Evolutionary conservation across 2,113 vertebrate genomes (phyloP).

Genomic region (Nesoenas mayeri): DNA sequence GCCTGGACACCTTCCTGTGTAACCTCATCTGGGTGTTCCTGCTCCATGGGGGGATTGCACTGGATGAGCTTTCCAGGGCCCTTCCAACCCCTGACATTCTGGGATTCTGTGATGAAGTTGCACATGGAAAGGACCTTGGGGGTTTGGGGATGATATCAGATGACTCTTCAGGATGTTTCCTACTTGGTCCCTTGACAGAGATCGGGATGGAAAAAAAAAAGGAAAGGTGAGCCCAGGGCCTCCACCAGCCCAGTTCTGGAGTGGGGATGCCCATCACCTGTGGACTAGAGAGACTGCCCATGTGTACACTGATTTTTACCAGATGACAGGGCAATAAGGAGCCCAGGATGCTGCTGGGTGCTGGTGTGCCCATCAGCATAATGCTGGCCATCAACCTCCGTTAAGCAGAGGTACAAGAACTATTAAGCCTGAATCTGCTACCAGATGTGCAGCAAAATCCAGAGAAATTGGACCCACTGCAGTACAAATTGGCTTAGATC

Average conservation of each 20-base stretch:
- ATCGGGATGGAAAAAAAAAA: background rate
- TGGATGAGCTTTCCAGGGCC: too few relatives aligned
- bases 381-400: background rate
- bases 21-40: too few relatives aligned
- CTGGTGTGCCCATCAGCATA: background rate
- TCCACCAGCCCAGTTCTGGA: background rate
- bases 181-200: background rate
- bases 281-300: too few relatives aligned
- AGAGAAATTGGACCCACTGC: background rate
- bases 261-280: background rate
- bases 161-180: background rate
- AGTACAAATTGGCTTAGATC: background rate
- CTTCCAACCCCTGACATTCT: too few relatives aligned
- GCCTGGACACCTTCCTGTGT: too few relatives aligned
- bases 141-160: background rate
- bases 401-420: rapidly evolving
- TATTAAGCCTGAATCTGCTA: background rate
- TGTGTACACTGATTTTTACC: background rate
- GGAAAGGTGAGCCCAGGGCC: background rate
- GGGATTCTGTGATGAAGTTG: background rate
- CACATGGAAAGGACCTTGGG: background rate
- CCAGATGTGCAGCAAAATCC: background rate
- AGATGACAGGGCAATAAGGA: background rate
- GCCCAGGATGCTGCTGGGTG: background rate
- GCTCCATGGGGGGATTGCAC: too few relatives aligned